Conservation (phyloP, 2,797 vertebrate genomes). For the Trichosurus vulpecula region DNA sequence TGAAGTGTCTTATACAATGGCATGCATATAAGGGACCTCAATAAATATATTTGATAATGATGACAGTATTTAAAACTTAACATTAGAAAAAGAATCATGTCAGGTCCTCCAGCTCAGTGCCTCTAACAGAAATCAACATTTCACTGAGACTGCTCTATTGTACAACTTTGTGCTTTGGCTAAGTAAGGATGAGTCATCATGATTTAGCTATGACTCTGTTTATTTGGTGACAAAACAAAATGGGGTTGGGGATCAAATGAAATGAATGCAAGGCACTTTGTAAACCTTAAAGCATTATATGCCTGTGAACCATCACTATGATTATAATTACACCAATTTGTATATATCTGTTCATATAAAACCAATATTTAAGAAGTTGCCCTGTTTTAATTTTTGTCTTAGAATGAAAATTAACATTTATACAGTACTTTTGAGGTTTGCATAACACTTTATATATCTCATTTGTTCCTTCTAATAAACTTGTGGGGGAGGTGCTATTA, state of each 20-base stretch:
- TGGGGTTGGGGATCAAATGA: neutral
- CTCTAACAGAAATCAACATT: constrained; percentile 51
- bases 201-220: neutral
- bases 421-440: too few relatives aligned
- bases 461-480: neutral
- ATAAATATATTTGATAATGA: constrained; percentile 24
- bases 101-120: constrained; percentile 36
- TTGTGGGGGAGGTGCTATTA: neutral
- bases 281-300: neutral
- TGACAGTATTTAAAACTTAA: constrained; percentile 30
- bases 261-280: neutral
- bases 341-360: neutral
- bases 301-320: neutral
- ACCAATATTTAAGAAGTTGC: neutral
- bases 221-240: neutral
- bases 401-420: neutral
- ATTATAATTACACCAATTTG: neutral
- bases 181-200: neutral
- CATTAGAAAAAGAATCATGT: neutral
- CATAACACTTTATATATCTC: neutral
- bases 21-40: neutral
- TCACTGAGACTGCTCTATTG: constrained; percentile 8
- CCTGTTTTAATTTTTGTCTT: neutral
- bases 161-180: neutral
- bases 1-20: constrained; percentile 45